Conservation (phyloP, 2,113 vertebrate species). For the Neodontobutis hainanensis region DNA sequence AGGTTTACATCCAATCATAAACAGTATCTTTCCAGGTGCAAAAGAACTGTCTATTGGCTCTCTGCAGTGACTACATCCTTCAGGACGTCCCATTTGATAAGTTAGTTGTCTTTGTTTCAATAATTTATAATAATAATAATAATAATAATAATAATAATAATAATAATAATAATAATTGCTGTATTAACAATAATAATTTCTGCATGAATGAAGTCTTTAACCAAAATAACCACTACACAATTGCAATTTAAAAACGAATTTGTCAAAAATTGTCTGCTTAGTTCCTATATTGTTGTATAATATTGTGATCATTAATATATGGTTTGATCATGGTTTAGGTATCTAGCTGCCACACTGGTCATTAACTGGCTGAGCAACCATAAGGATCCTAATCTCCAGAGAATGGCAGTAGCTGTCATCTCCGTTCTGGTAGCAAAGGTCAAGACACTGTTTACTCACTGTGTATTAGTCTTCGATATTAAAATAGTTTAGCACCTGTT, state of each 20-base stretch:
- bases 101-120: slow-evolving; percentile 62
- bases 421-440: slow-evolving; percentile 94
- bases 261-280: slow-evolving; percentile 8
- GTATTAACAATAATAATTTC: not conserved
- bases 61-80: slow-evolving; percentile 93
- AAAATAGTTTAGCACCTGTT: slow-evolving; percentile 29
- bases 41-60: slow-evolving; percentile 92
- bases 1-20: not conserved
- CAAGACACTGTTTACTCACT: slow-evolving; percentile 39
- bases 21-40: slow-evolving; percentile 81
- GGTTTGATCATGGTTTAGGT: slow-evolving; percentile 76
- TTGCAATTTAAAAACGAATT: not conserved
- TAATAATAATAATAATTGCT: not conserved
- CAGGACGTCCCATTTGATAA: slow-evolving; percentile 94
- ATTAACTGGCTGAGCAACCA: slow-evolving; percentile 93
- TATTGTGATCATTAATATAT: slow-evolving; percentile 12
- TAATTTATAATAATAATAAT: slow-evolving; percentile 16
- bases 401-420: slow-evolving; percentile 93
- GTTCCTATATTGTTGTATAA: slow-evolving; percentile 31
- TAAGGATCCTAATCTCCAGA: slow-evolving; percentile 90
- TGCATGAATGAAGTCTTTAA: not conserved
- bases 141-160: not conserved
- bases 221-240: slow-evolving; percentile 1
- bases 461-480: slow-evolving; percentile 24
- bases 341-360: slow-evolving; percentile 90